Percentiles rank a stretch among this genome's conserved stretches.
Conservation (phyloP, 2,113 vertebrate species). For the Phylloscopus trochiloides region DNA sequence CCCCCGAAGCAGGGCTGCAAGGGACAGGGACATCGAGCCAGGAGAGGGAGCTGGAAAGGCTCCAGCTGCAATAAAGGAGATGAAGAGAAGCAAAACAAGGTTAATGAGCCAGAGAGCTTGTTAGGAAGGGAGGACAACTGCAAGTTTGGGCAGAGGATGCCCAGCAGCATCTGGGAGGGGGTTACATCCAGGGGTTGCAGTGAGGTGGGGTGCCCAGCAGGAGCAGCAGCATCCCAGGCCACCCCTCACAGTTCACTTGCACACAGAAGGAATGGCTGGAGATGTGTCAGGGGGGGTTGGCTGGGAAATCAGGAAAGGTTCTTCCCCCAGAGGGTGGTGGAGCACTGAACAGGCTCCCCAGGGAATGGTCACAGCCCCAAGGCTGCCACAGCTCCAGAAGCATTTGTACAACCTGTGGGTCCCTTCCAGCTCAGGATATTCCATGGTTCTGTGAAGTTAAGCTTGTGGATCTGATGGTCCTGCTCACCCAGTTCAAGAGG, state of each 20-base stretch:
- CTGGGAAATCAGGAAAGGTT: not conserved
- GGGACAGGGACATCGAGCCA: not conserved
- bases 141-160: not conserved
- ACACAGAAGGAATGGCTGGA: rapidly evolving
- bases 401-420: not conserved
- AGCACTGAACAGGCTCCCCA: not conserved
- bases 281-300: not conserved
- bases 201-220: not conserved
- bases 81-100: not conserved
- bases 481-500: not conserved
- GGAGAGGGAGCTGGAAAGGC: not conserved
- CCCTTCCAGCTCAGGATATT: not conserved
- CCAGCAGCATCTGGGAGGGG: not conserved
- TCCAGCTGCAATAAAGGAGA: not conserved
- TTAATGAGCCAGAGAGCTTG: not conserved
- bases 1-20: not conserved
- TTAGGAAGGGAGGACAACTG: not conserved
- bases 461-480: not conserved
- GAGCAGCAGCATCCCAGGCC: not conserved
- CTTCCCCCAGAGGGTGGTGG: not conserved
- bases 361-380: not conserved
- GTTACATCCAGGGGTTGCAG: not conserved
- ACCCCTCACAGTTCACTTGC: not conserved
- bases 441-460: not conserved
- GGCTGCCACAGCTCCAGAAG: not conserved